These are phyloP conservation scores for Aurelia aurita complex sp. Pacific DNA, from an alignment of 30 jellyfish, hydroid and myxozoan genomes.

Conservation along the genomic window DNA sequence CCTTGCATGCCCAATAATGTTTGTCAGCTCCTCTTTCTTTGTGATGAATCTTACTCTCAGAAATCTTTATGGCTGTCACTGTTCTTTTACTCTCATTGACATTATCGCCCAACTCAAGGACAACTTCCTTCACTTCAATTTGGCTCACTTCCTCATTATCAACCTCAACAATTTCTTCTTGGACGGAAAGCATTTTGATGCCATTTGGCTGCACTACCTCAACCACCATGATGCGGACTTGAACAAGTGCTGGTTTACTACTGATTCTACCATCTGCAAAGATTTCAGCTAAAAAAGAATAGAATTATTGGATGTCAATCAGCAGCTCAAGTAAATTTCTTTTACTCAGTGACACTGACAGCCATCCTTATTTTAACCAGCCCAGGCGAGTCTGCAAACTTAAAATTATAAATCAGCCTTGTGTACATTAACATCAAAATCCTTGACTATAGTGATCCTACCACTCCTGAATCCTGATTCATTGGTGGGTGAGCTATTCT, in stretches of 20 bases:
- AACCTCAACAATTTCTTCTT: slow-evolving; percentile 67
- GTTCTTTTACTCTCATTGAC: slow-evolving; percentile 50
- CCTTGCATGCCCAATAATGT: slow-evolving; percentile 70
- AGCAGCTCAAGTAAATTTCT: no score
- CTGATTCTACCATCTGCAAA: slow-evolving; percentile 11
- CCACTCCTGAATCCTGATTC: no score
- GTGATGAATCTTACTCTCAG: slow-evolving; percentile 57
- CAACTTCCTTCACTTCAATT: slow-evolving; percentile 65
- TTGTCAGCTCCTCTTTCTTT: slow-evolving; percentile 38
- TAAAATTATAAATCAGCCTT: no score
- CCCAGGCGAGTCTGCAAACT: no score
- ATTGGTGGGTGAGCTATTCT: no score
- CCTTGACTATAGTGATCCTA: no score
- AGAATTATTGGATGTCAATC: no score
- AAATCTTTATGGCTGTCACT: slow-evolving; percentile 22
- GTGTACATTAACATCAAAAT: no score
- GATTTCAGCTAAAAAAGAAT: slow-evolving; percentile 18
- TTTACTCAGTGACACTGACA: no score
- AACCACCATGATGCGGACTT: slow-evolving; percentile 66
- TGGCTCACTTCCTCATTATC: slow-evolving; percentile 60
- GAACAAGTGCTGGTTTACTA: slow-evolving; percentile 64
- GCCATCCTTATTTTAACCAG: no score
- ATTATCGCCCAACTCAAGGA: slow-evolving; percentile 50
- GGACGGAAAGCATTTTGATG: slow-evolving; percentile 46
- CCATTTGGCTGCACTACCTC: slow-evolving; percentile 43